Base-by-base conservation (phyloP, 2,888 invertebrate species). In the Machimus rusticus region DNA sequence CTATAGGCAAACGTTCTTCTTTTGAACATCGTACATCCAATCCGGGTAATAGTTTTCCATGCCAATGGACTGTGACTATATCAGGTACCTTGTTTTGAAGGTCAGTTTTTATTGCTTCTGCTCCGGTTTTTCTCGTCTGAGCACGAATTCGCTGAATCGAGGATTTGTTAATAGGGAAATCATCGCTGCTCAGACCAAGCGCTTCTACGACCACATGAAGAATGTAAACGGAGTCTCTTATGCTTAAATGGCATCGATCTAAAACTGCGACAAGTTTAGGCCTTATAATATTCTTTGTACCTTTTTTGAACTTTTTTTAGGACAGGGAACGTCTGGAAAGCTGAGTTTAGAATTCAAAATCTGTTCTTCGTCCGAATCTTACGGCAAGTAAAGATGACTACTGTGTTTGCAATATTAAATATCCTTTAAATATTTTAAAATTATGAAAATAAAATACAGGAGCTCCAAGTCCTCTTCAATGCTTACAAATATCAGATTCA, bases 1-100 rank as follows among this genome's bases (percentile, higher is more conserved):
- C 93, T 92, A 74, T 89, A 57, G 89, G 90, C 37, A 90, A 86
- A 88, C 91, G 90, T 91, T 91, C 90, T 91, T 88, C 88, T 82
- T 88, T 88, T 8, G 19, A 81, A 23, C 43, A 87, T 76, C 86
- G 34, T 23, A 31, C 84, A 86, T 81, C 89, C 55, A 90, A 81
- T 81, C 81, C 90, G 76, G 90, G 90, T 87, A 91, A 91, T 46
- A 91, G 85, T 90, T 91, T 91, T 9, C 91, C 90, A 89, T 91
- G 90, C 90, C 90, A 91, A 84, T 91, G 90, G 87, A 91, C 89
- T 37, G 90, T 90, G 5, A 91, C 90, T 46, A 88, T 77, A 19
- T 90, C 90, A 31, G 90, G 90, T 85, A 91, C 84, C 37, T 90
- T 87, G 85, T 91, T 90, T 88, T 91, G 89, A 88, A 91, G 91